Conservation (phyloP, 2,888 invertebrate genomes). For the Eristalinus sepulchralis region DNA sequence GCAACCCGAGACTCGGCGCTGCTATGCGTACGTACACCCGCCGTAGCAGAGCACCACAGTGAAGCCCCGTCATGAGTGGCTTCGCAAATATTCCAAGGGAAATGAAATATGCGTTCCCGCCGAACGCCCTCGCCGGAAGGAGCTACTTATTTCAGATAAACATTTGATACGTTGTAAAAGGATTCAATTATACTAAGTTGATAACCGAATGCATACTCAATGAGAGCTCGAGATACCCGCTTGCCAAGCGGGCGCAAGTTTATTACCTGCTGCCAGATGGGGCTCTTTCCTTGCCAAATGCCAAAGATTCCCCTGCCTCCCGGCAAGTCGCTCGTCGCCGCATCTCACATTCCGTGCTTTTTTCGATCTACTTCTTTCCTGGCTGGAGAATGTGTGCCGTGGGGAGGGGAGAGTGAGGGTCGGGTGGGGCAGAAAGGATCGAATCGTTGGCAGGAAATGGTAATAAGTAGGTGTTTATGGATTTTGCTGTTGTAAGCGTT, state of each 20-base stretch:
- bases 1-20: constrained; percentile 13
- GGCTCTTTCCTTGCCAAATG: neutral
- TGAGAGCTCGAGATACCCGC: constrained; percentile 22
- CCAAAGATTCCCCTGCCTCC: neutral
- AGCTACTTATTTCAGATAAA: constrained; percentile 38
- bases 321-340: neutral
- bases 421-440: too few relatives aligned
- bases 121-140: constrained; percentile 13
- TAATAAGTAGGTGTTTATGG: constrained; percentile 38
- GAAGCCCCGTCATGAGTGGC: neutral
- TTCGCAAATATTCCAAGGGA: constrained; percentile 28
- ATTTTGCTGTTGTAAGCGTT: constrained; percentile 24
- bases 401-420: neutral
- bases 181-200: constrained; percentile 54
- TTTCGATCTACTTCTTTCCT: neutral
- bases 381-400: neutral
- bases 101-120: constrained; percentile 48
- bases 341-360: neutral
- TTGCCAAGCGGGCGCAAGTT: constrained; percentile 7
- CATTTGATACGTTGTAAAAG: constrained; percentile 49
- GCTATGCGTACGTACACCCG: neutral
- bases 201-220: constrained; percentile 50
- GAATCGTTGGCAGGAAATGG: constrained; percentile 1
- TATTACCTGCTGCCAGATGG: constrained; percentile 29
- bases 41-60: neutral